Evolutionary conservation across 2,888 invertebrate genomes (phyloP), one percentile per base, ranked within the genome.

Genomic region (Aspidapion aeneum): DNA sequence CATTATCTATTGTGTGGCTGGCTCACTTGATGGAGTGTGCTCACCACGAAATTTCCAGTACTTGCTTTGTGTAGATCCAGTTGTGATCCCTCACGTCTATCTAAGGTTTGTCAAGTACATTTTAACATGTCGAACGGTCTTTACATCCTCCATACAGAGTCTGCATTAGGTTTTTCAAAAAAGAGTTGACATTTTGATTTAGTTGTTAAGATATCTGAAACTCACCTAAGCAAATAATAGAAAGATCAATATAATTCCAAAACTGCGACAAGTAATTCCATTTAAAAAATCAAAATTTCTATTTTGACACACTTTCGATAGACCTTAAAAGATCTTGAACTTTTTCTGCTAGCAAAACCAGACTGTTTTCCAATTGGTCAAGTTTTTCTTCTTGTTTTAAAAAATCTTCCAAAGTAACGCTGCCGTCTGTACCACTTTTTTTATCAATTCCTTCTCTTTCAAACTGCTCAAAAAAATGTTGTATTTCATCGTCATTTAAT

Each of bases 181-280:
- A n/a, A n/a, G n/a, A n/a, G n/a, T n/a, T n/a, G n/a, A n/a, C n/a
- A n/a, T n/a, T n/a, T n/a, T n/a, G n/a, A n/a, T n/a, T n/a, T n/a
- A n/a, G n/a, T n/a, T n/a, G n/a, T n/a, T n/a, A n/a, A n/a, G n/a
- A n/a, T n/a, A n/a, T n/a, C n/a, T n/a, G n/a, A n/a, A 59, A 51
- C 61, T 63, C 59, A 61, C 66, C 76, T 75, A 86, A 86, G 62
- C 80, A 18, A 58, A 90, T 79, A 35, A 90, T 84, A 0, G 82
- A 57, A 9, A 86, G 72, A 76, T 91, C 90, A 1, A 90, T 76
- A 55, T 85, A 79, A 74, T 87, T 89, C 86, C 90, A 88, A 67
- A 89, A 79, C 18, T 80, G 78, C 52, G 75, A 77, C 66, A 89
- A 83, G 78, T 89, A 90, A 0, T 75, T 70, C 65, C 60, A 69